Percentiles rank a stretch among this genome's conserved stretches.
phyloP scores from a whole-genome alignment of 35 echinoderm and acorn worm genomes.

The Apostichopus parvimensis region DNA sequence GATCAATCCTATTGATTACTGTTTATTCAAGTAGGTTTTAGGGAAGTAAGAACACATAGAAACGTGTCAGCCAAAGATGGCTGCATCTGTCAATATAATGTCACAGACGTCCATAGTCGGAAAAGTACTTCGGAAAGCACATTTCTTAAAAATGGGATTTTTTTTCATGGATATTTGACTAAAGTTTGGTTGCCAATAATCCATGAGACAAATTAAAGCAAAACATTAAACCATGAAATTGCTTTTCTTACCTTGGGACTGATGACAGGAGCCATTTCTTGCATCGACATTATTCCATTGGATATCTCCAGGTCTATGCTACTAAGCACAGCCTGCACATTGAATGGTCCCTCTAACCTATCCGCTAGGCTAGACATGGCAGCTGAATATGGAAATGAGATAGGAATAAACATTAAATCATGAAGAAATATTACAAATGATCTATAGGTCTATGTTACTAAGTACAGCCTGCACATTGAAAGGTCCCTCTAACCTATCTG shows the following conservation, averaged over 20 bases:
- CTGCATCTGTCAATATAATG: too few relatives aligned
- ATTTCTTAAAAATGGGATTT: too few relatives aligned
- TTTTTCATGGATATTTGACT: too few relatives aligned
- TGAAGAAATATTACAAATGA: neutral
- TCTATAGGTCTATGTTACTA: slow-evolving; percentile 68
- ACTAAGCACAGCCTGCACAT: slow-evolving; percentile 75
- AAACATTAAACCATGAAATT: neutral
- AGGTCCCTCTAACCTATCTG: slow-evolving; percentile 65
- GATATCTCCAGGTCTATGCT: slow-evolving; percentile 82
- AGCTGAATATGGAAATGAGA: slow-evolving; percentile 48
- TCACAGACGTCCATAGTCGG: too few relatives aligned
- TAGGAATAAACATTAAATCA: neutral
- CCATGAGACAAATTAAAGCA: neutral
- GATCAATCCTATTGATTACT: too few relatives aligned
- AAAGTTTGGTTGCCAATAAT: too few relatives aligned
- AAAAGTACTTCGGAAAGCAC: too few relatives aligned
- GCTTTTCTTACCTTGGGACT: slow-evolving; percentile 71
- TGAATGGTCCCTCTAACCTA: slow-evolving; percentile 73
- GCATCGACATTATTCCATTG: slow-evolving; percentile 86
- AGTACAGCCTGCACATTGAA: slow-evolving; percentile 88
- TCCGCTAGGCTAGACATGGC: slow-evolving; percentile 69
- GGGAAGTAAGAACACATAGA: too few relatives aligned
- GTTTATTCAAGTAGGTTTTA: too few relatives aligned
- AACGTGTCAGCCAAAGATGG: too few relatives aligned
- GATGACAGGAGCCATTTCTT: slow-evolving; percentile 60